Conservation (phyloP, 2,113 vertebrate genomes). For the Pygoscelis antarcticus region DNA sequence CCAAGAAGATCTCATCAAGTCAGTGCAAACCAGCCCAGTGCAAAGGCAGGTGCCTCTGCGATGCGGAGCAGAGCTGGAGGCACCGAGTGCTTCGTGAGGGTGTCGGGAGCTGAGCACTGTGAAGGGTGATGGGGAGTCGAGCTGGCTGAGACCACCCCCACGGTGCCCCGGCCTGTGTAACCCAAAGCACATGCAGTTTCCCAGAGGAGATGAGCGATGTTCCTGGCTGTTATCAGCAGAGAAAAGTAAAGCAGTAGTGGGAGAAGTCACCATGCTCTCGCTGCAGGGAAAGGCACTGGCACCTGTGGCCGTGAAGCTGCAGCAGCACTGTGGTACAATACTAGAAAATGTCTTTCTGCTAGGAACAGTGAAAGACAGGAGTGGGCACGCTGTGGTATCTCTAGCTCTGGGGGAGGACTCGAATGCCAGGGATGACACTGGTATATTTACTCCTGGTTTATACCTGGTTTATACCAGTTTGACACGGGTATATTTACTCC, state of each 20-base stretch:
- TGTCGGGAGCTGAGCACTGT: not conserved
- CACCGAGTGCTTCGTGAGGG: accelerated
- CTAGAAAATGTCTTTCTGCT: not conserved
- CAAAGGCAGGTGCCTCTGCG: not conserved
- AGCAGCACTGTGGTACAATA: not conserved
- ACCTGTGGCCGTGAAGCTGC: accelerated
- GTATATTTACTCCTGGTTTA: not conserved
- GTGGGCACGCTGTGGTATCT: not conserved
- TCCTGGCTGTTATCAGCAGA: not conserved
- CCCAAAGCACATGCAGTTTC: not conserved
- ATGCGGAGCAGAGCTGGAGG: not conserved
- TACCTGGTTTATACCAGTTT: not conserved
- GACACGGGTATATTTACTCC: not conserved
- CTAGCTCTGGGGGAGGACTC: not conserved
- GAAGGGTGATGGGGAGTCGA: not conserved
- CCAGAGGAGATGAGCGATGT: not conserved
- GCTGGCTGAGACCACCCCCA: not conserved
- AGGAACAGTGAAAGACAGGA: not conserved
- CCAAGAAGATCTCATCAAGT: not conserved
- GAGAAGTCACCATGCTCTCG: not conserved
- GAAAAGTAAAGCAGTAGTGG: not conserved
- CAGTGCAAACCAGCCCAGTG: not conserved
- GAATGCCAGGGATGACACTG: not conserved
- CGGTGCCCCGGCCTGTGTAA: not conserved
- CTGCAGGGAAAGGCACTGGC: not conserved